Evolutionary conservation across 35 echinoderm and acorn worm species (phyloP).

Genomic region (Nesometra sesokonis): DNA sequence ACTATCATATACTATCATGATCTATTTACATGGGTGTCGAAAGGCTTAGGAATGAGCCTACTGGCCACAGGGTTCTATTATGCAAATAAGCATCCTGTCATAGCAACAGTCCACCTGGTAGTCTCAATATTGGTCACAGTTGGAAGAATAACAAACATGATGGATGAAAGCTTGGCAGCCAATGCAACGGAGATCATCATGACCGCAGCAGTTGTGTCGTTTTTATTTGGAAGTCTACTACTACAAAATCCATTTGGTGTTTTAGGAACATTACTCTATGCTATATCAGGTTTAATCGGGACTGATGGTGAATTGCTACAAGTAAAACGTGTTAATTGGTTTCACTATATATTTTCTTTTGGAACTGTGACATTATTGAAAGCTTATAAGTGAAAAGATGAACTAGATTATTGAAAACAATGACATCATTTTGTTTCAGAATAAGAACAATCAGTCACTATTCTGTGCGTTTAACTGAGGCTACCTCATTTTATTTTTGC

Average conservation of each 20-base stretch:
- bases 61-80: constrained; percentile 59
- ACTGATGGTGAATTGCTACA: constrained; percentile 41
- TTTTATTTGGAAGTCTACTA: constrained; percentile 46
- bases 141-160: constrained; percentile 16
- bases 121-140: constrained; percentile 16
- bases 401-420: no score
- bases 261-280: constrained; percentile 53
- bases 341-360: constrained; percentile 86
- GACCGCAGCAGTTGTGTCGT: constrained; percentile 48
- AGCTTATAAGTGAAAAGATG: constrained; percentile 58
- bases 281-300: constrained; percentile 51
- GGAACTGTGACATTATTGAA: constrained; percentile 56
- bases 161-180: background rate
- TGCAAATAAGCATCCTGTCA: constrained; percentile 22
- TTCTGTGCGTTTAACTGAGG: no score
- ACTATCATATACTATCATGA: constrained; percentile 42
- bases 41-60: constrained; percentile 38
- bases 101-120: constrained; percentile 27
- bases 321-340: constrained; percentile 72
- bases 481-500: no score
- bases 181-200: constrained; percentile 16
- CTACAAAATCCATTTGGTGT: constrained; percentile 68
- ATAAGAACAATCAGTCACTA: no score
- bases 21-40: constrained; percentile 49
- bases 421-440: no score